A percentile compares a stretch with the other conserved stretches of the same genome.
phyloP scores from a whole-genome alignment of 2,797 vertebrate species.

The Pipistrellus pipistrellus region DNA sequence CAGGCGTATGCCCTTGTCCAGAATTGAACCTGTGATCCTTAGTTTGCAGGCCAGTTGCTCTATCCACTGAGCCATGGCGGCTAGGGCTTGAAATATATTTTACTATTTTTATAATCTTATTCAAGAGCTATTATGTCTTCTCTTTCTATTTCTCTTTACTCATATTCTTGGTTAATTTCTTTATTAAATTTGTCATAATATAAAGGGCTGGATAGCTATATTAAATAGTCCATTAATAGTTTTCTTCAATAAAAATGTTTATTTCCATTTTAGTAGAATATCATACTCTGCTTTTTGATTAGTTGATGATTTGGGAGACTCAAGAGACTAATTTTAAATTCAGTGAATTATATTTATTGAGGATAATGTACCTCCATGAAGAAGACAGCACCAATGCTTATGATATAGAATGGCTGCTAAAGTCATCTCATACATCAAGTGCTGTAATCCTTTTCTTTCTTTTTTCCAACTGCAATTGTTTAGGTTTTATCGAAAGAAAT shows the following conservation, averaged over 20 bases:
- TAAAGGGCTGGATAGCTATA: neutral
- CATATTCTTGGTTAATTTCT: neutral
- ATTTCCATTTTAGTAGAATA: neutral
- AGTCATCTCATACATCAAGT: neutral
- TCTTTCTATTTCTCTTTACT: conserved; percentile 6
- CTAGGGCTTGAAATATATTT: neutral
- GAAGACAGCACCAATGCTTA: neutral
- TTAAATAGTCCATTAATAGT: neutral
- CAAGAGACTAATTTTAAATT: conserved; percentile 22
- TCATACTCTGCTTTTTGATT: neutral
- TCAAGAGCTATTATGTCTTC: neutral
- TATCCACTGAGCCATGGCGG: no score
- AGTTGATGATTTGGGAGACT: neutral
- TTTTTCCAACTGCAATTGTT: neutral
- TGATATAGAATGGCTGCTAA: neutral
- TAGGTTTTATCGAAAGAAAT: neutral
- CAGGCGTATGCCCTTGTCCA: no score
- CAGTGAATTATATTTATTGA: conserved; percentile 21
- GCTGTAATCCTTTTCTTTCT: neutral
- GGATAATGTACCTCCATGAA: neutral
- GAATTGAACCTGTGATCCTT: no score
- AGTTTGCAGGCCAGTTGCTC: no score
- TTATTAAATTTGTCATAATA: conserved; percentile 16
- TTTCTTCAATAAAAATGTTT: conserved; percentile 12
- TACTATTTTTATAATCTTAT: neutral